A percentile compares a stretch with the other conserved stretches of the same genome.
These are phyloP conservation scores for Oxyscelio sp. DNA, from an alignment of 2,888 invertebrate species.

Conservation along the genomic window DNA sequence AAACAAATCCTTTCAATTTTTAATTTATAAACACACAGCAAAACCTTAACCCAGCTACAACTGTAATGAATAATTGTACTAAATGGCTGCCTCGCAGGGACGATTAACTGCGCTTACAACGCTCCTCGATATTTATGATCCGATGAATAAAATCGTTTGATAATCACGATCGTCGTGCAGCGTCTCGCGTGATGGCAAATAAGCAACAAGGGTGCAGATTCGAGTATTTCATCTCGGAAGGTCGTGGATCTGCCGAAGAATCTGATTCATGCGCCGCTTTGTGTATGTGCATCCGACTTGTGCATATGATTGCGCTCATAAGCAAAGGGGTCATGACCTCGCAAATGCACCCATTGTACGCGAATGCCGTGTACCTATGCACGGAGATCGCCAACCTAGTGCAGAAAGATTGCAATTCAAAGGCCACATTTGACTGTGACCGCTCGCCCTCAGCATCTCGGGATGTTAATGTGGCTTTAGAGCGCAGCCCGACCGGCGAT, in stretches of 20 bases:
- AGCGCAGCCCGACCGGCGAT: conserved; percentile 46
- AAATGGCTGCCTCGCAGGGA: conserved; percentile 51
- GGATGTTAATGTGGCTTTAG: conserved; percentile 72
- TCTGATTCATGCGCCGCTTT: conserved; percentile 50
- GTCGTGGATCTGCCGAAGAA: conserved; percentile 62
- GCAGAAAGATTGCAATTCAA: conserved; percentile 73
- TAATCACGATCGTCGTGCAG: conserved; percentile 69
- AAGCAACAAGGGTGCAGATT: conserved; percentile 69
- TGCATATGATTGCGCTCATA: conserved; percentile 55
- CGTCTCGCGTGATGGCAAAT: conserved; percentile 70
- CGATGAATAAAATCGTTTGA: conserved; percentile 66
- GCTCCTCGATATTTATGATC: conserved; percentile 58
- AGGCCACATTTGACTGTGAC: conserved; percentile 60
- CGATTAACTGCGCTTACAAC: conserved; percentile 61
- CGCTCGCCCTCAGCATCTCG: conserved; percentile 52
- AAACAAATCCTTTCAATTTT: too few relatives aligned
- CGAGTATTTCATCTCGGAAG: conserved; percentile 63
- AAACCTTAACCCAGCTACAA: neutral
- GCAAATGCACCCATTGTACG: conserved; percentile 65
- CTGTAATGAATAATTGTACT: conserved; percentile 55
- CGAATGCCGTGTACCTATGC: conserved; percentile 50
- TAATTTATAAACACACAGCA: too few relatives aligned
- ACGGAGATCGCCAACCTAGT: conserved; percentile 62
- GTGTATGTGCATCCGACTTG: conserved; percentile 7
- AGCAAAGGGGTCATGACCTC: conserved; percentile 66